These are phyloP conservation scores for Epizoanthus rinbou DNA, from an alignment of 92 coral and sea anemone species.

Conservation along the genomic window DNA sequence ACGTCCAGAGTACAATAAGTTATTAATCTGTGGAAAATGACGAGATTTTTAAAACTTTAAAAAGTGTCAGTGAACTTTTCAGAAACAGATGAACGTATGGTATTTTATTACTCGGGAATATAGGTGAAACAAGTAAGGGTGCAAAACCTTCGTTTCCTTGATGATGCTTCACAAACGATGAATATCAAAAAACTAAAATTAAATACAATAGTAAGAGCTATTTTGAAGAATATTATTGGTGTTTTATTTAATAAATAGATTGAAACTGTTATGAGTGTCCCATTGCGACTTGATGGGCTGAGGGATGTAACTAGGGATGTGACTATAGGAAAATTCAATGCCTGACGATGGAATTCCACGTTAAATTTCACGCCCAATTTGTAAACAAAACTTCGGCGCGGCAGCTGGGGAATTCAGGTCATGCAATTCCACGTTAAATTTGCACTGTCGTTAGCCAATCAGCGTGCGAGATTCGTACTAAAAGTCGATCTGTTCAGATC, in stretches of 20 bases:
- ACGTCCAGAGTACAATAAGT: background rate
- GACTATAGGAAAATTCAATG: too few species aligned
- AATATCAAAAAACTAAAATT: background rate
- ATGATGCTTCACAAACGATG: background rate
- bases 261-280: background rate
- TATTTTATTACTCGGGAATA: background rate
- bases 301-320: too few species aligned
- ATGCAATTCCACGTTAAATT: too few species aligned
- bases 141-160: background rate
- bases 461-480: too few species aligned
- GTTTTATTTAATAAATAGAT: slow-evolving; percentile 31
- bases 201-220: background rate
- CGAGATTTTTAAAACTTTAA: background rate
- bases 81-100: background rate
- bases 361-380: too few species aligned
- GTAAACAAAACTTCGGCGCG: too few species aligned
- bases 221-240: slow-evolving; percentile 23
- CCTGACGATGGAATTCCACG: too few species aligned
- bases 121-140: background rate
- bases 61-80: background rate
- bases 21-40: background rate
- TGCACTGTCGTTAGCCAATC: too few species aligned
- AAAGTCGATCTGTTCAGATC: too few species aligned
- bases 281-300: background rate
- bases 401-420: too few species aligned